Percentiles rank a stretch among this genome's conserved stretches.
Evolutionary conservation across 2,797 vertebrate species (phyloP).

Genomic region (Myotis pilosus): DNA sequence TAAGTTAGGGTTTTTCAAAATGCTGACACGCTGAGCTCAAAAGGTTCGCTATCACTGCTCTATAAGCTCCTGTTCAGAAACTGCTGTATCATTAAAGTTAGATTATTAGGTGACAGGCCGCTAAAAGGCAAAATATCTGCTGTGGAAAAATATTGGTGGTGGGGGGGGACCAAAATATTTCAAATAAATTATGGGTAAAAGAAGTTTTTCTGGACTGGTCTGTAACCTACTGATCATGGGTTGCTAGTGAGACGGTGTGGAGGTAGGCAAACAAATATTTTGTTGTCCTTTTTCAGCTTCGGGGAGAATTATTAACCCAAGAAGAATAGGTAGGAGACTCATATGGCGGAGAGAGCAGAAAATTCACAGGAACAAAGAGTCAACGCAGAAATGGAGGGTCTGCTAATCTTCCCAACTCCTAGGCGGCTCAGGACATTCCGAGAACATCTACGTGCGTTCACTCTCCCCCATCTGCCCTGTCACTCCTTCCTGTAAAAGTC

Average conservation of each 20-base stretch:
- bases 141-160: not conserved
- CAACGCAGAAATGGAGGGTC: not conserved
- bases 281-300: not conserved
- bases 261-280: not conserved
- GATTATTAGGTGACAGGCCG: not conserved
- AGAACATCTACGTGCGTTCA: not conserved
- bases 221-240: not conserved
- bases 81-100: not conserved
- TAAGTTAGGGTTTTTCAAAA: no score
- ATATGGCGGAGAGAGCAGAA: not conserved
- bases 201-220: not conserved
- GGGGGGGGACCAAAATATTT: not conserved
- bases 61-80: not conserved
- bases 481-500: not conserved
- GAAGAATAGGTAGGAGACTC: not conserved
- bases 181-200: not conserved
- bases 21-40: no score
- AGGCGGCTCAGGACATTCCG: not conserved
- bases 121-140: not conserved
- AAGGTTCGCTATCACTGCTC: not conserved
- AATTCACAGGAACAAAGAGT: not conserved
- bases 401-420: not conserved
- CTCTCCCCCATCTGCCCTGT: not conserved
- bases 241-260: not conserved
- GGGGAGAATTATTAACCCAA: not conserved